Base-by-base conservation (phyloP, 2,113 vertebrate species). In the Fregetta grallaria region DNA sequence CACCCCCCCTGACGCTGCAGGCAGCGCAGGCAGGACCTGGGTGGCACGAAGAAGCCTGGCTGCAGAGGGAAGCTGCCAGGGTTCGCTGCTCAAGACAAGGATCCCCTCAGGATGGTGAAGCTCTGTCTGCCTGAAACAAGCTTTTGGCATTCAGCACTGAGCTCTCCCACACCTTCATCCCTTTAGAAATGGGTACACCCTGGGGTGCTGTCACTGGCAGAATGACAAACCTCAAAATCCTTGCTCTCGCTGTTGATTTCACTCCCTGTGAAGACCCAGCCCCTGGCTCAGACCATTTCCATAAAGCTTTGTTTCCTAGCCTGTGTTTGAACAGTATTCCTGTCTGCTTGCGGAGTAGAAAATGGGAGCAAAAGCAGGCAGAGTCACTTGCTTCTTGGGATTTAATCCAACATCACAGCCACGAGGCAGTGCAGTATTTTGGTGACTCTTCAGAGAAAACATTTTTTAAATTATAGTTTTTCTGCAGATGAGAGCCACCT, bases 291-390 rank as follows among this genome's bases (percentile, higher is more conserved):
- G 66, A 26, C 53, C 17, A 20, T 79, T 90, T 90, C 77, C 87
- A 47, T 52, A 76, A 75, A 79, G 66, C 50, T 91, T 92, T 83
- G 86, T 92, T 86, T 81, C 49, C 30, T 76, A 61, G 50, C 1
- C 0, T 25, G 62, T 62, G 74, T 90, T 55, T 73, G 40, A 91
- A 66, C 32, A 62, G 13, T 85, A 42, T 78, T 67, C 59, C 75
- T 65, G 52, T 53, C 67, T 80, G 65, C 78, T 68, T 59, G 32
- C 23, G 40, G 53, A 50, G n/a, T 22, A 76, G 61, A 66, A 94
- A 90, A 87, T 27, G 55, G 45, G 50, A 92, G 66, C 49, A 63
- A 92, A 88, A 85, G 73, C 83, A 82, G 70, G 58, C 76, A 92
- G 47, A 67, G 29, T 30, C 91, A 25, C 61, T 92, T 29, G 32